Evolutionary conservation across 2,888 invertebrate species (phyloP), one percentile per base, ranked within the genome.

Genomic region (Cosmorhoe ocellata): DNA sequence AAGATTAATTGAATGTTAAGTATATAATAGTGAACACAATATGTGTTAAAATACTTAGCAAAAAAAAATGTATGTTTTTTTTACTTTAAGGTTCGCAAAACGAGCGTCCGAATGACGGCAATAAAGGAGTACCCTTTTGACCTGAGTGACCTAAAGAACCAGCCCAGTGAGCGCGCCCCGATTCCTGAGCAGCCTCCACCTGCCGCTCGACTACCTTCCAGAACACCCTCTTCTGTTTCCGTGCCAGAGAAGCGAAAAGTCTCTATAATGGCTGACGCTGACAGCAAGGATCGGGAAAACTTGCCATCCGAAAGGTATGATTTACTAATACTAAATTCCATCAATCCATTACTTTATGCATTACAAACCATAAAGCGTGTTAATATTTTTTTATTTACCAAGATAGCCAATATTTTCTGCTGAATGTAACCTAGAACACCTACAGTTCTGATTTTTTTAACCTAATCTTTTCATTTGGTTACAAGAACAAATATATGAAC

Each of bases 271-370:
- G 91, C 93, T 3, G 92, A 93, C 70, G 92, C 74, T 61, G 76
- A 74, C 10, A 90, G 90, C 60, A 90, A 91, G 56, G 93, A 92
- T 34, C 90, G 93, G 54, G 94, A 94, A 70, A 94, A 94, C 76
- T 82, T 90, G 42, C 93, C 91, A 1, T 94, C 92, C 50, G 94
- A 94, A 69, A 91, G 92, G 84, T 92, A 89, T 36, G 40, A 5
- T 6, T 18, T 18, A 18, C 14, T 3, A 14, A 1, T 30, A 11
- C 2, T 10, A 30, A 18, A 18, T 18, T 3, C 2, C 5, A 18
- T 18, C 5, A 3, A 18, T 2, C 18, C n/a, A n/a, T n/a, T n/a
- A n/a, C n/a, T n/a, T n/a, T n/a, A n/a, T n/a, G n/a, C n/a, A n/a
- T n/a, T n/a, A n/a, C n/a, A n/a, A n/a, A n/a, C n/a, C n/a, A n/a